A percentile compares a stretch with the other conserved stretches of the same genome.
phyloP scores from a whole-genome alignment of 2,888 invertebrate genomes.

The Eulithis prunata region DNA sequence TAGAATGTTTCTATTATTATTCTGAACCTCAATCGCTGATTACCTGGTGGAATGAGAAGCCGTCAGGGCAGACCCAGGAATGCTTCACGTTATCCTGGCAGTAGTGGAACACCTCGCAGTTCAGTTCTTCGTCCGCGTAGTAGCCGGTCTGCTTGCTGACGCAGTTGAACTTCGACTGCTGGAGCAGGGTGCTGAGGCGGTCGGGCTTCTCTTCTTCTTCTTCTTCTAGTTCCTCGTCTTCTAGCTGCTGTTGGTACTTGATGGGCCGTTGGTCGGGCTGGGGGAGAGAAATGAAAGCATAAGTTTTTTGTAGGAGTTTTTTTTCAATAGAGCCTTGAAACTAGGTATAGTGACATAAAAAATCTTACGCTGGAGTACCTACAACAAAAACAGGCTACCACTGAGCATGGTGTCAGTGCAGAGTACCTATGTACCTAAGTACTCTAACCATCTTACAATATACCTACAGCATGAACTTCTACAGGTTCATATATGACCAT shows the following conservation, averaged over 20 bases:
- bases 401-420: no score
- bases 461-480: no score
- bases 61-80: conserved; percentile 97
- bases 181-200: conserved; percentile 89
- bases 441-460: no score
- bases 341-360: no score
- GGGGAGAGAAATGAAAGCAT: conserved; percentile 4
- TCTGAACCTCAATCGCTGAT: neutral
- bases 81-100: conserved; percentile 95
- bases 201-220: conserved; percentile 95
- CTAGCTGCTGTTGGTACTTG: conserved; percentile 62
- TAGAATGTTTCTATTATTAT: neutral
- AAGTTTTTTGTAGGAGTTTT: neutral
- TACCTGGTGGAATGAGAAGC: conserved; percentile 94
- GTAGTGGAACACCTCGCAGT: conserved; percentile 97
- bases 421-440: no score
- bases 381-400: no score
- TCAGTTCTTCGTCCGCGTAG: conserved; percentile 94
- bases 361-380: no score
- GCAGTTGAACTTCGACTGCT: conserved; percentile 94
- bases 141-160: conserved; percentile 92
- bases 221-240: conserved; percentile 85
- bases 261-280: conserved; percentile 59
- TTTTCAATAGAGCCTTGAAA: neutral
- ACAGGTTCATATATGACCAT: no score